Conservation (phyloP, 2,113 vertebrate species). For the Carettochelys insculpta region DNA sequence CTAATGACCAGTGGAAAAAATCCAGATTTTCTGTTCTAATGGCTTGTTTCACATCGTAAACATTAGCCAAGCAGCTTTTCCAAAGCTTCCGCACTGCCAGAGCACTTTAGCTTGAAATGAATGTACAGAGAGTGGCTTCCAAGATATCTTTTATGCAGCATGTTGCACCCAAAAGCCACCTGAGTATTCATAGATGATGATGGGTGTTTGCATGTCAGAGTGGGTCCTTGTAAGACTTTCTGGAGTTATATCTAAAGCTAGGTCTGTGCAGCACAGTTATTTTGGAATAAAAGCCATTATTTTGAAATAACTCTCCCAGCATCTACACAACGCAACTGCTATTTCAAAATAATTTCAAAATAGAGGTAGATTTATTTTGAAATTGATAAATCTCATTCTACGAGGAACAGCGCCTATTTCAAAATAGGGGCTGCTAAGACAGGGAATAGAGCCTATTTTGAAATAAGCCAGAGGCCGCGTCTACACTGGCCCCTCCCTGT, state of each 20-base stretch:
- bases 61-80: neutral
- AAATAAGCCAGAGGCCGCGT: no score
- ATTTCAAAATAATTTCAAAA: no score
- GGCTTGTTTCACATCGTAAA: neutral
- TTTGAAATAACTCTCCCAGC: no score
- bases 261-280: no score
- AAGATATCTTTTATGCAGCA: neutral
- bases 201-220: neutral
- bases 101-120: neutral
- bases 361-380: no score
- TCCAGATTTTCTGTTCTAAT: neutral
- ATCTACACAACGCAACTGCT: no score
- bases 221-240: neutral
- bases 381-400: no score
- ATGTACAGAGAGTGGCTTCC: neutral
- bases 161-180: conserved; percentile 20
- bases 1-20: neutral
- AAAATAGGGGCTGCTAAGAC: no score
- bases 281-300: no score
- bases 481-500: no score
- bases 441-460: no score
- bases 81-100: neutral
- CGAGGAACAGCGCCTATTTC: no score
- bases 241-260: conserved; percentile 27
- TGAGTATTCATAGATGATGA: neutral